These are phyloP conservation scores for Anabacerthia variegaticeps DNA, from an alignment of 2,797 vertebrate species.

Conservation along the genomic window DNA sequence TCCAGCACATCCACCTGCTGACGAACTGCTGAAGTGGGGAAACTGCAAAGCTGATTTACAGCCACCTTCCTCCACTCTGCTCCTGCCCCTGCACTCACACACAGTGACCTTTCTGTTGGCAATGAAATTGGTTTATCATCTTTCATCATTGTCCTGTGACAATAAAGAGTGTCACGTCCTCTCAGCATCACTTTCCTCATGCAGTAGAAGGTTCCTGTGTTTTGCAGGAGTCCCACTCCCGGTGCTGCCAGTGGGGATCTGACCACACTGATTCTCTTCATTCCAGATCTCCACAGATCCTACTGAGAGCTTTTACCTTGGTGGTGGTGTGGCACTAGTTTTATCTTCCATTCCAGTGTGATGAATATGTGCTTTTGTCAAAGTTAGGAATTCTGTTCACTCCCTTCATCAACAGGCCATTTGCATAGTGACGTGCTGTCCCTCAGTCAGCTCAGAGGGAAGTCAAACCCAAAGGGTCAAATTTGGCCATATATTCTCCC, in stretches of 20 bases:
- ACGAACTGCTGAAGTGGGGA: neutral
- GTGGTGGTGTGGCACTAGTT: neutral
- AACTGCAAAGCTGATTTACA: constrained; percentile 10
- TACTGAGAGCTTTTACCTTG: neutral
- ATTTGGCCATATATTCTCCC: neutral
- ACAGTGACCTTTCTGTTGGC: neutral
- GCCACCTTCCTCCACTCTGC: neutral
- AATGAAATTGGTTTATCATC: neutral
- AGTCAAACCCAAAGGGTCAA: neutral
- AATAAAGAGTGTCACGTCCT: neutral
- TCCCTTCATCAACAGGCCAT: neutral
- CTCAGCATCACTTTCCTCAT: neutral
- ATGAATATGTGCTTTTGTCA: neutral
- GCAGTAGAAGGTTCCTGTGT: neutral
- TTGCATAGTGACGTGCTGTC: neutral
- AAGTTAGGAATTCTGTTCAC: neutral
- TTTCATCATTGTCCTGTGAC: neutral
- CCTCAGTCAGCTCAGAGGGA: neutral
- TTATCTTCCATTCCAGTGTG: neutral
- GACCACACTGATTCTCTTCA: neutral
- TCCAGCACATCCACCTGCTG: neutral
- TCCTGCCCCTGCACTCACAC: neutral
- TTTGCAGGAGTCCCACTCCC: neutral
- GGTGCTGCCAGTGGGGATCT: neutral
- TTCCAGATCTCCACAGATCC: neutral